These are phyloP conservation scores for Aplochiton taeniatus DNA, from an alignment of 2,797 vertebrate genomes.

Conservation along the genomic window DNA sequence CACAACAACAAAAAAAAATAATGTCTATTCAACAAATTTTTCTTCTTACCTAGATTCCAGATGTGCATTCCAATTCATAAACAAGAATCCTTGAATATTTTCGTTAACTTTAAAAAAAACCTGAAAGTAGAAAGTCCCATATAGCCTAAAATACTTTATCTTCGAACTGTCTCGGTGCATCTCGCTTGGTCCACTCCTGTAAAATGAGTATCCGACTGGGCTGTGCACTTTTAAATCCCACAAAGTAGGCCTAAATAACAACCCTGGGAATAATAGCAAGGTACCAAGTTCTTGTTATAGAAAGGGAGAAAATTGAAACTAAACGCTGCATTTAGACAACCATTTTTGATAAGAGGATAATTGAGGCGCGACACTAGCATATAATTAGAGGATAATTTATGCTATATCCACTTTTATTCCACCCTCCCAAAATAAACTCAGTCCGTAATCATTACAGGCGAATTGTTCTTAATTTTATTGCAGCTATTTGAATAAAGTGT, in stretches of 20 bases:
- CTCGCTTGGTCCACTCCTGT: slow-evolving; percentile 85
- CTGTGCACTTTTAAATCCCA: slow-evolving; percentile 96
- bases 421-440: slow-evolving; percentile 99
- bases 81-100: slow-evolving; percentile 3
- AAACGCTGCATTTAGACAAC: slow-evolving; percentile 99
- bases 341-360: slow-evolving; percentile 99
- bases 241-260: slow-evolving; percentile 99
- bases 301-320: slow-evolving; percentile 99
- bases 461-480: slow-evolving; percentile 99
- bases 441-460: slow-evolving; percentile 99
- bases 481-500: slow-evolving; percentile 97
- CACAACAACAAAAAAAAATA: background rate
- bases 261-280: slow-evolving; percentile 99
- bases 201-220: slow-evolving; percentile 91
- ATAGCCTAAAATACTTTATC: slow-evolving; percentile 4
- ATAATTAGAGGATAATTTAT: slow-evolving; percentile 99
- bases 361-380: slow-evolving; percentile 99
- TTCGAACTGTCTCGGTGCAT: slow-evolving; percentile 62
- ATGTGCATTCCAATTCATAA: slow-evolving; percentile 9
- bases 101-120: background rate
- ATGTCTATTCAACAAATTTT: background rate
- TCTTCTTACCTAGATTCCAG: slow-evolving; percentile 27
- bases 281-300: slow-evolving; percentile 98
- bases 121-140: background rate
- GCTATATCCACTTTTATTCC: slow-evolving; percentile 99